Evolutionary conservation across 1,140 invertebrate species (phyloP), one percentile per base, ranked within the genome.

Genomic region (Solenopsis fugax): DNA sequence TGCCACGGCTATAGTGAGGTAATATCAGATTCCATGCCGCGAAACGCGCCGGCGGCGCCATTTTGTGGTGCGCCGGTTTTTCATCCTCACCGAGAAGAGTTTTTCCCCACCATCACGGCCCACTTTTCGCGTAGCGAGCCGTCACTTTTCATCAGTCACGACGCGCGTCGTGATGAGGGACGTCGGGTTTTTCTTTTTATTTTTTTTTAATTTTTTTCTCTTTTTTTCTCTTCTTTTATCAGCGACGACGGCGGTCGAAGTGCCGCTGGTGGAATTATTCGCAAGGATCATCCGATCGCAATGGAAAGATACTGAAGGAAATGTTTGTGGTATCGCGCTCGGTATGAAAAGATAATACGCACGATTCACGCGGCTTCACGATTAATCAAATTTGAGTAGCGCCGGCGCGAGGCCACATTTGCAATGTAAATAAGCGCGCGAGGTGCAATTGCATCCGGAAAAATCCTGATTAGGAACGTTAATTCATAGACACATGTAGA

Each of bases 11-110:
- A 82, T 81, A 85, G 92, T 92, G 92, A 92, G 89, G 92, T 92
- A 92, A 92, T 92, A 92, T 92, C 90, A 86, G 92, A 92, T 92
- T 92, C 91, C 92, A 89, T 86, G 90, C 86, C 89, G 87, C 86
- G 91, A 92, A 87, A 89, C 86, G 86, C 86, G 85, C 13, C 16
- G 64, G 52, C 91, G 91, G 41, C 7, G 41, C 92, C 92, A 91
- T 92, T 87, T 92, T 90, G 89, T 84, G 80, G 58, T 69, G 72
- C 80, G 75, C 29, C 52, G 12, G 75, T 87, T 88, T 73, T 75
- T 73, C 77, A 56, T 71, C 48, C 45, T 60, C 29, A 34, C 41
- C 67, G 56, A 62, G 56, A 62, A 64, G 13, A 48, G 72, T 90
- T 78, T 56, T 56, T 56, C 54, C 52, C 34, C 18, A 21, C 6